These are phyloP conservation scores for Cremastobaeus sp. DNA, from an alignment of 2,888 invertebrate genomes.

Conservation along the genomic window DNA sequence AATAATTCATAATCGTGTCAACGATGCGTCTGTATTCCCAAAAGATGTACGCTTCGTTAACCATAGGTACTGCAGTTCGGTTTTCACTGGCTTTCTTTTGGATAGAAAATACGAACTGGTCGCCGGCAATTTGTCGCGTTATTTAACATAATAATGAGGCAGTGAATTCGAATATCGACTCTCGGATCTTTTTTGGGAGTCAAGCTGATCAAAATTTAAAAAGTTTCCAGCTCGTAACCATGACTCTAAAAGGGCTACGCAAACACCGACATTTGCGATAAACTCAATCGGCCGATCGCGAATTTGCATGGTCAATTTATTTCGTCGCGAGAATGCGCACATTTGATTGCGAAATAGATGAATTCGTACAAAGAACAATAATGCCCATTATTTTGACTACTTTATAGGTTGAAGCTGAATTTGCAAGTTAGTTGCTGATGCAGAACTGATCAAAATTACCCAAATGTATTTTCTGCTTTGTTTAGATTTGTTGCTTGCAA, in stretches of 20 bases:
- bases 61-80: slow-evolving; percentile 3
- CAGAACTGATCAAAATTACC: too few species aligned
- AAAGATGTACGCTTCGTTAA: slow-evolving; percentile 10
- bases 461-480: too few species aligned
- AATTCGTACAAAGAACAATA: slow-evolving; percentile 13
- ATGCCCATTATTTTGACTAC: too few species aligned
- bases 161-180: slow-evolving; percentile 30
- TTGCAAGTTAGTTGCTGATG: too few species aligned
- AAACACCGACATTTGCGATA: slow-evolving; percentile 35
- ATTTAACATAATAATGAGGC: slow-evolving; percentile 38
- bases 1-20: slow-evolving; percentile 12
- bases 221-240: slow-evolving; percentile 15
- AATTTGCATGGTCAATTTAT: slow-evolving; percentile 49
- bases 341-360: slow-evolving; percentile 41
- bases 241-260: slow-evolving; percentile 2
- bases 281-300: slow-evolving; percentile 27
- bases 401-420: too few species aligned
- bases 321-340: slow-evolving; percentile 32
- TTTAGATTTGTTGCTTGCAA: too few species aligned
- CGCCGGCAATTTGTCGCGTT: slow-evolving; percentile 1
- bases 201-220: slow-evolving; percentile 40
- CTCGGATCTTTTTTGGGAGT: slow-evolving; percentile 6
- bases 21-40: background rate
- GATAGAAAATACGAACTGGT: background rate
- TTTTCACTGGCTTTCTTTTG: slow-evolving; percentile 25